phyloP scores from a whole-genome alignment of 2,888 invertebrate genomes.

The Augiades crinisus region DNA sequence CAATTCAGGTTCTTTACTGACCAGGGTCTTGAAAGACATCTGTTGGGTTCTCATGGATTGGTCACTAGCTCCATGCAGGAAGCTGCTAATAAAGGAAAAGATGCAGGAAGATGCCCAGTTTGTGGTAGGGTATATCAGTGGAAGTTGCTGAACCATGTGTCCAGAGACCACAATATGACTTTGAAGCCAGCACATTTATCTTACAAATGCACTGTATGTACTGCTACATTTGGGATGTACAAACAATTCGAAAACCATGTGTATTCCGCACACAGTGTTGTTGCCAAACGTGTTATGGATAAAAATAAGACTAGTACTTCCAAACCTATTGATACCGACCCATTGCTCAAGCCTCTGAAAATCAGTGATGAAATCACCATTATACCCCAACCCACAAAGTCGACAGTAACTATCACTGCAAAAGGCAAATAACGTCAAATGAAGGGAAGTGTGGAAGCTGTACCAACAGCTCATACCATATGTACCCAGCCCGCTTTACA shows the following conservation, averaged over 20 bases:
- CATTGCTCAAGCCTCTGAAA: conserved; percentile 89
- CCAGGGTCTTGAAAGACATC: conserved; percentile 96
- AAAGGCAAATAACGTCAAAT: conserved; percentile 70
- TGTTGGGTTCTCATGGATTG: conserved; percentile 95
- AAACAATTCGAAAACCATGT: conserved; percentile 97
- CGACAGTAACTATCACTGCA: conserved; percentile 67
- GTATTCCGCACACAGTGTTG: conserved; percentile 96
- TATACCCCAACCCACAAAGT: conserved; percentile 91
- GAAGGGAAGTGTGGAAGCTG: conserved; percentile 43
- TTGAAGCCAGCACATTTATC: conserved; percentile 96
- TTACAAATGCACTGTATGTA: conserved; percentile 97
- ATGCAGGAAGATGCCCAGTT: conserved; percentile 96
- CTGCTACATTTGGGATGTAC: conserved; percentile 97
- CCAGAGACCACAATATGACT: conserved; percentile 95
- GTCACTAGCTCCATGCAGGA: conserved; percentile 98
- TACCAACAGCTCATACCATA: conserved; percentile 35
- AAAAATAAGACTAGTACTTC: conserved; percentile 80
- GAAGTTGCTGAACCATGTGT: conserved; percentile 96
- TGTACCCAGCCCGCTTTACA: conserved; percentile 46
- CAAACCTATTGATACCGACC: conserved; percentile 70
- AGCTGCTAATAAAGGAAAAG: conserved; percentile 96
- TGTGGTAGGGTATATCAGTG: conserved; percentile 92
- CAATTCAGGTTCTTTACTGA: conserved; percentile 98
- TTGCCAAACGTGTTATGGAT: conserved; percentile 93
- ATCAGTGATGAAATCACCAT: conserved; percentile 96